phyloP scores from a whole-genome alignment of 2,113 vertebrate genomes.

The Phalacrocorax pelagicus region DNA sequence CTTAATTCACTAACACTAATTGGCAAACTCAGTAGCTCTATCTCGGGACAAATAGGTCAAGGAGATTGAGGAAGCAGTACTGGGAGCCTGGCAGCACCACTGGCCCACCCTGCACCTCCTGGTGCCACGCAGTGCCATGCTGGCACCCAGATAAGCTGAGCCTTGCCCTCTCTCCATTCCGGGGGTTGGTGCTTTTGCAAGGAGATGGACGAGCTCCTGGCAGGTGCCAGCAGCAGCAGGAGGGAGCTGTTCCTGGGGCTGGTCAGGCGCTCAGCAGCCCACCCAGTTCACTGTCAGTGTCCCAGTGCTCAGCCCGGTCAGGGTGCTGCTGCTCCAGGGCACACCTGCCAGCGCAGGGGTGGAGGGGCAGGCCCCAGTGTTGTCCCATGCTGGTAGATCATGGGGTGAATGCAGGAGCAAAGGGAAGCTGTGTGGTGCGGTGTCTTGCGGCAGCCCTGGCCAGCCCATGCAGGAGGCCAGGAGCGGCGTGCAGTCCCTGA shows the following conservation, averaged over 20 bases:
- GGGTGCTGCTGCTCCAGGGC: not conserved
- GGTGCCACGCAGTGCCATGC: fast-evolving
- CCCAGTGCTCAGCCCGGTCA: not conserved
- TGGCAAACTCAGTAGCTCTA: not conserved
- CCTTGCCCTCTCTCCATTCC: not conserved
- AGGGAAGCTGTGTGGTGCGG: fast-evolving
- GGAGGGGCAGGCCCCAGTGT: not conserved
- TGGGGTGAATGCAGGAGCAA: not conserved
- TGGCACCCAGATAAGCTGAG: not conserved
- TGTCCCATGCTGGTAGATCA: not conserved
- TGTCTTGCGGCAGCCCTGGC: not conserved
- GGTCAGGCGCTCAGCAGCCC: too few relatives aligned
- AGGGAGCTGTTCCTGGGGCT: not conserved
- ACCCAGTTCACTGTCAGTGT: not conserved
- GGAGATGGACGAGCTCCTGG: not conserved
- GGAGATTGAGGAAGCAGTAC: not conserved
- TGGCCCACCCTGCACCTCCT: too few relatives aligned
- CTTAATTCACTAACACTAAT: not conserved
- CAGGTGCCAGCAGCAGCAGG: too few relatives aligned
- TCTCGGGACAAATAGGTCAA: not conserved
- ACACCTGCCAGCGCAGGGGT: fast-evolving
- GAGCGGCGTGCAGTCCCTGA: not conserved
- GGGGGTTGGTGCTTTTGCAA: not conserved
- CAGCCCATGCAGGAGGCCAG: fast-evolving
- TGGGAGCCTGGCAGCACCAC: not conserved